These are phyloP conservation scores for Resseliella maxima DNA, from an alignment of 2,888 invertebrate species.

Conservation along the genomic window DNA sequence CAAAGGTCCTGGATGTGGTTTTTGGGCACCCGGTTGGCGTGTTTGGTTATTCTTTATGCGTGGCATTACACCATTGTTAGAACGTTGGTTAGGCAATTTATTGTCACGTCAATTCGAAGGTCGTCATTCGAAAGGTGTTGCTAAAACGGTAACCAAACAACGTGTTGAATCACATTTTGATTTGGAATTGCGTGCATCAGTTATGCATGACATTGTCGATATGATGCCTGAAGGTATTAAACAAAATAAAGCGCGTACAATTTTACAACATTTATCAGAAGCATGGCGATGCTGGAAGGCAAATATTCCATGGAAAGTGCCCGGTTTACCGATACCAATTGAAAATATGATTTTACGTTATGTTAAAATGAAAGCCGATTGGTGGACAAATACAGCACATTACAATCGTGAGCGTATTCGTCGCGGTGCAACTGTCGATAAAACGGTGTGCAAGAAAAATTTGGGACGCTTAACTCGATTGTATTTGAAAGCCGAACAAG, in stretches of 20 bases:
- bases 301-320: constrained; percentile 99
- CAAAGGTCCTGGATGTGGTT: constrained; percentile 97
- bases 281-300: constrained; percentile 99
- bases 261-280: constrained; percentile 97
- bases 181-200: constrained; percentile 96
- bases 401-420: constrained; percentile 99
- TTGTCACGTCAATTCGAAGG: constrained; percentile 99
- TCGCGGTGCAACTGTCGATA: constrained; percentile 99
- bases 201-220: constrained; percentile 98
- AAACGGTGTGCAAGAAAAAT: constrained; percentile 99
- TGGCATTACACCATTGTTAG: constrained; percentile 96
- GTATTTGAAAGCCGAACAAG: constrained; percentile 98
- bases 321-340: constrained; percentile 97
- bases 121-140: constrained; percentile 98
- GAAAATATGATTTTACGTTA: constrained; percentile 99
- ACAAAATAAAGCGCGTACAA: constrained; percentile 99
- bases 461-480: constrained; percentile 96
- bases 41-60: constrained; percentile 99
- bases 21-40: constrained; percentile 99
- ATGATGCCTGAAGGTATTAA: constrained; percentile 99
- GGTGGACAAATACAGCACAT: constrained; percentile 99
- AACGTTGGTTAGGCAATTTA: constrained; percentile 99
- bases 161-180: constrained; percentile 99
- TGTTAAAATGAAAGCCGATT: constrained; percentile 99
- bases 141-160: constrained; percentile 99